phyloP scores from a whole-genome alignment of 2,113 vertebrate genomes.

The Peromyscus californicus region DNA sequence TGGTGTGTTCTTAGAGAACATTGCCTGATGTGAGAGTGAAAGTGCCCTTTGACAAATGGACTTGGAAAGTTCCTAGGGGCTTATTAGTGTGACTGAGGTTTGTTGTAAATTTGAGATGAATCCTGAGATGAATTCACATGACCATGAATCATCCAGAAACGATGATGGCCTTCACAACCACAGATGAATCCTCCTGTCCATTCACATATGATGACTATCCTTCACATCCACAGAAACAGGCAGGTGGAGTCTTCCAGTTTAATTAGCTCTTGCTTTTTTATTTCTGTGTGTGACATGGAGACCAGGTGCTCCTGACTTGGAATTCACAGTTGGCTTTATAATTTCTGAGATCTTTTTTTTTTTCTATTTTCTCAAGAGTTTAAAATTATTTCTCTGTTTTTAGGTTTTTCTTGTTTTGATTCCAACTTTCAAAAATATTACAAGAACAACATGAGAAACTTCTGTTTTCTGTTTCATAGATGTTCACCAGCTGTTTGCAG shows the following conservation, averaged over 20 bases:
- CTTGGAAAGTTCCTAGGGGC: neutral
- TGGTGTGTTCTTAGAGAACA: neutral
- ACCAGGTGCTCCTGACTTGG: neutral
- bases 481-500: neutral
- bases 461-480: neutral
- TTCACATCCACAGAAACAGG: neutral
- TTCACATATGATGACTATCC: neutral
- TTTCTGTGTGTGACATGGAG: accelerated
- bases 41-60: neutral
- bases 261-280: neutral
- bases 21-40: too few species aligned
- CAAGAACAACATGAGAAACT: neutral
- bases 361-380: neutral
- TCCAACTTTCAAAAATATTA: constrained; percentile 5
- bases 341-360: neutral
- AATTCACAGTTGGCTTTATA: neutral
- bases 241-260: neutral
- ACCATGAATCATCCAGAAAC: neutral
- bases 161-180: neutral
- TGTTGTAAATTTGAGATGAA: neutral
- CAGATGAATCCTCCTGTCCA: neutral
- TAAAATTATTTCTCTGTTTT: neutral
- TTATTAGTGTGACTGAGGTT: neutral
- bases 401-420: neutral
- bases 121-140: neutral